Percentiles rank a stretch among this genome's conserved stretches.
phyloP scores from a whole-genome alignment of 2,113 vertebrate species.

The Pelmatolapia mariae region DNA sequence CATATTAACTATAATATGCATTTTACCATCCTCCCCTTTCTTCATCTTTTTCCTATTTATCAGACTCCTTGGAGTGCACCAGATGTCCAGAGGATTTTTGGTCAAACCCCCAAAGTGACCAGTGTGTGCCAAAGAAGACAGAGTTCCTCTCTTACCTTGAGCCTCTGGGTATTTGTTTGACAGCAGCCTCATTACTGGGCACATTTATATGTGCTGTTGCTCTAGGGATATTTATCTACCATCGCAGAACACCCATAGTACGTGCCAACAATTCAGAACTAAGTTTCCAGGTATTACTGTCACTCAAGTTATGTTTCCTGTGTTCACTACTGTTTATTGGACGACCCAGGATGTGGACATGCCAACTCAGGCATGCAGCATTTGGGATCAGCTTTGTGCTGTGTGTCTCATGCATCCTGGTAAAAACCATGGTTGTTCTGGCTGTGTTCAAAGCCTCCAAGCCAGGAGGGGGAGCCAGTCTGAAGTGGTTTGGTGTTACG shows the following conservation, averaged over 20 bases:
- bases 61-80: constrained; percentile 55
- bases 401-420: constrained; percentile 8
- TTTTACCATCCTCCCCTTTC: constrained; percentile 9
- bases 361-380: constrained; percentile 5
- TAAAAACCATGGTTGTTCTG: too few relatives aligned
- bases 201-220: constrained; percentile 23
- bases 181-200: fast-evolving
- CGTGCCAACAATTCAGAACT: constrained; percentile 68
- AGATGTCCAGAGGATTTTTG: constrained; percentile 61
- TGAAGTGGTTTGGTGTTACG: constrained; percentile 45
- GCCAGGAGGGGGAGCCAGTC: fast-evolving
- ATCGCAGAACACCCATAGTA: constrained; percentile 54
- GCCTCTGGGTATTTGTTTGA: too few relatives aligned
- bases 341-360: constrained; percentile 12
- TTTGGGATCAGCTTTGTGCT: constrained; percentile 41
- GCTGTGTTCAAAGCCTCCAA: too few relatives aligned
- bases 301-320: constrained; percentile 64
- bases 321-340: constrained; percentile 68
- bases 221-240: constrained; percentile 21
- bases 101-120: constrained; percentile 4
- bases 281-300: constrained; percentile 62
- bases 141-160: constrained; percentile 48
- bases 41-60: neutral
- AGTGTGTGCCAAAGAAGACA: neutral
- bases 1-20: too few relatives aligned